Evolutionary conservation across 2,888 invertebrate genomes (phyloP).

Genomic region (Ceratothoa steindachneri): DNA sequence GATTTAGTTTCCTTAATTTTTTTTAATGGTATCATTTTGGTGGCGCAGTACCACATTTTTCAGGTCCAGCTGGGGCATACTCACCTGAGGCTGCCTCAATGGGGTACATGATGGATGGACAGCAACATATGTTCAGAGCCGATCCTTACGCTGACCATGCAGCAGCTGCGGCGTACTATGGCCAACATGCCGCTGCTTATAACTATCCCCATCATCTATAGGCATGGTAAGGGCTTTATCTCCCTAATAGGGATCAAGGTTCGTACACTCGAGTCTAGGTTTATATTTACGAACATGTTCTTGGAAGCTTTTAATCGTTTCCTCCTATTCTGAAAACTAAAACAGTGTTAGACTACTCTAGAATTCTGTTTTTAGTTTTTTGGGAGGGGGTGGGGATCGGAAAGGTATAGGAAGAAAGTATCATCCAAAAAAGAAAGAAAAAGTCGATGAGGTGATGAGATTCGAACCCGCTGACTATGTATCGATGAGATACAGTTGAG

Average conservation of each 20-base stretch:
- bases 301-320: too few relatives aligned
- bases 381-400: too few relatives aligned
- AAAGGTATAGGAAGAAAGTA: too few relatives aligned
- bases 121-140: slow-evolving; percentile 74
- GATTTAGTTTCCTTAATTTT: too few relatives aligned
- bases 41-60: slow-evolving; percentile 58
- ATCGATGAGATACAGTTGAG: too few relatives aligned
- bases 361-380: too few relatives aligned
- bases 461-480: too few relatives aligned
- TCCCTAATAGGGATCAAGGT: neutral
- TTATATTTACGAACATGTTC: too few relatives aligned
- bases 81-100: slow-evolving; percentile 94
- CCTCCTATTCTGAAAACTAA: too few relatives aligned
- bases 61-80: slow-evolving; percentile 91
- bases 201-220: slow-evolving; percentile 47
- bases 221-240: slow-evolving; percentile 26
- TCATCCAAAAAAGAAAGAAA: too few relatives aligned
- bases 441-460: too few relatives aligned
- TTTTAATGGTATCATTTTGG: neutral
- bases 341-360: too few relatives aligned
- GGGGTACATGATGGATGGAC: slow-evolving; percentile 84
- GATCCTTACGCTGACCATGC: slow-evolving; percentile 84
- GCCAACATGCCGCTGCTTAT: slow-evolving; percentile 63
- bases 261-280: neutral
- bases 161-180: slow-evolving; percentile 86